Evolutionary conservation across 1,140 invertebrate genomes (phyloP).

Genomic region (Galendromus occidentalis): DNA sequence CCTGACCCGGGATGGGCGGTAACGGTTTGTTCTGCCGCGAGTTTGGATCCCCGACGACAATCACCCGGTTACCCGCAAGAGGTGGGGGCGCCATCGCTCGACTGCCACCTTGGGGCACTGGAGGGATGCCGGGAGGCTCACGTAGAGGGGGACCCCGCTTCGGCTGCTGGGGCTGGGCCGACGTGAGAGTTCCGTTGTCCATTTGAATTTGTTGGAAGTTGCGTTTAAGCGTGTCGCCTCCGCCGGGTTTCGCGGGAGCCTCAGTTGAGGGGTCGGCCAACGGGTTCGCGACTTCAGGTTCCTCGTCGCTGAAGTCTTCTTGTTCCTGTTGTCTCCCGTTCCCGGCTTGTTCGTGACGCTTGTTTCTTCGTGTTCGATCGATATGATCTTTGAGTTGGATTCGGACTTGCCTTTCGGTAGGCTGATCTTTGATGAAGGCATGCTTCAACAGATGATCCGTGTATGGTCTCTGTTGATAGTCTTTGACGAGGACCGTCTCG

Average conservation of each 20-base stretch:
- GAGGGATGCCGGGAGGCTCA: slow-evolving; percentile 56
- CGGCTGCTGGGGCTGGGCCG: slow-evolving; percentile 20
- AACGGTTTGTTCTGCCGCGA: slow-evolving; percentile 46
- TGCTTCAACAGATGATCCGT: slow-evolving; percentile 94
- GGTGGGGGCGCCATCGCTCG: slow-evolving; percentile 16
- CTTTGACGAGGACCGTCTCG: slow-evolving; percentile 76
- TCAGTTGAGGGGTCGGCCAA: slow-evolving; percentile 45
- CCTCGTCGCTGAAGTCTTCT: slow-evolving; percentile 11
- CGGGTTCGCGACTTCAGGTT: slow-evolving; percentile 12
- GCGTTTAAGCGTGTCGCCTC: slow-evolving; percentile 69
- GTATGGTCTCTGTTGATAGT: slow-evolving; percentile 92
- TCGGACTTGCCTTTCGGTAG: slow-evolving; percentile 86
- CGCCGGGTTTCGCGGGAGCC: slow-evolving; percentile 42
- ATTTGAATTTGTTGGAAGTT: slow-evolving; percentile 92
- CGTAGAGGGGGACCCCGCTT: slow-evolving; percentile 3
- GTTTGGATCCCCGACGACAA: slow-evolving; percentile 13
- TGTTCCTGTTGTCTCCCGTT: slow-evolving; percentile 4
- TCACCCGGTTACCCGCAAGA: slow-evolving; percentile 21
- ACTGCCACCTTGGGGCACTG: slow-evolving; percentile 37
- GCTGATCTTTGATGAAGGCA: slow-evolving; percentile 91
- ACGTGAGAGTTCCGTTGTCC: slow-evolving; percentile 47
- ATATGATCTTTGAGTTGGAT: slow-evolving; percentile 99
- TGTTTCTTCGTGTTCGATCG: slow-evolving; percentile 44
- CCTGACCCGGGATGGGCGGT: slow-evolving; percentile 56
- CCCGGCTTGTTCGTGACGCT: slow-evolving; percentile 15